phyloP scores from a whole-genome alignment of 2,888 invertebrate species.

The Yponomeuta sedellus region DNA sequence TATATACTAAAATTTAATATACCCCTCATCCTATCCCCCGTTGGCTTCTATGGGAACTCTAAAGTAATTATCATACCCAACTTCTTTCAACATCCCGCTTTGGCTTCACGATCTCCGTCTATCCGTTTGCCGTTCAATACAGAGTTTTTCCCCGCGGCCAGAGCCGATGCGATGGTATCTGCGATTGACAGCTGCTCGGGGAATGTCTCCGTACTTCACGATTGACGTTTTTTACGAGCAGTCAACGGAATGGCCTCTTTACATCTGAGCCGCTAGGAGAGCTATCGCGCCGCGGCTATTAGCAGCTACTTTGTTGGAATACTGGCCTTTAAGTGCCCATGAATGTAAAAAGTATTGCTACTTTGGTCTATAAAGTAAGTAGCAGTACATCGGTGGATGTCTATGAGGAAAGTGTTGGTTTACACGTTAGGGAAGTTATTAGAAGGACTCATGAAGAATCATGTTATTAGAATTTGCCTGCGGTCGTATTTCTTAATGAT shows the following conservation, averaged over 20 bases:
- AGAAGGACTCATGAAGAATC: no score
- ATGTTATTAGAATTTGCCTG: no score
- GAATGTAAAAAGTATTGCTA: constrained; percentile 2
- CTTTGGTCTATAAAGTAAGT: background rate
- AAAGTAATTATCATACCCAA: background rate
- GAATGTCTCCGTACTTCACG: constrained; percentile 13
- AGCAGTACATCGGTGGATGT: background rate
- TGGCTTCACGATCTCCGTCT: background rate
- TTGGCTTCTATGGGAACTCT: background rate
- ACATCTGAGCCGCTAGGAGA: constrained; percentile 12
- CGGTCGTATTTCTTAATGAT: no score
- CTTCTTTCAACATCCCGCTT: background rate
- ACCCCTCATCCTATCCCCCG: background rate
- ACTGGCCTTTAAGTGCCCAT: background rate
- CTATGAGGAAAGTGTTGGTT: no score
- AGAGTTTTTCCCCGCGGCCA: constrained; percentile 24
- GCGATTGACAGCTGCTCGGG: constrained; percentile 35
- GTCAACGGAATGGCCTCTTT: constrained; percentile 10
- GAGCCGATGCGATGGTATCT: constrained; percentile 39
- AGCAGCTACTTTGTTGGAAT: constrained; percentile 10
- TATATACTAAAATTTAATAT: no score
- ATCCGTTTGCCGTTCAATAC: constrained; percentile 10
- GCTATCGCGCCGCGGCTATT: constrained; percentile 6
- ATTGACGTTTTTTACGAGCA: constrained; percentile 13
- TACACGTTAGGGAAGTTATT: no score